Percentiles rank a stretch among this genome's conserved stretches.
Conservation (phyloP, 2,113 vertebrate genomes). For the Galbula dea region DNA sequence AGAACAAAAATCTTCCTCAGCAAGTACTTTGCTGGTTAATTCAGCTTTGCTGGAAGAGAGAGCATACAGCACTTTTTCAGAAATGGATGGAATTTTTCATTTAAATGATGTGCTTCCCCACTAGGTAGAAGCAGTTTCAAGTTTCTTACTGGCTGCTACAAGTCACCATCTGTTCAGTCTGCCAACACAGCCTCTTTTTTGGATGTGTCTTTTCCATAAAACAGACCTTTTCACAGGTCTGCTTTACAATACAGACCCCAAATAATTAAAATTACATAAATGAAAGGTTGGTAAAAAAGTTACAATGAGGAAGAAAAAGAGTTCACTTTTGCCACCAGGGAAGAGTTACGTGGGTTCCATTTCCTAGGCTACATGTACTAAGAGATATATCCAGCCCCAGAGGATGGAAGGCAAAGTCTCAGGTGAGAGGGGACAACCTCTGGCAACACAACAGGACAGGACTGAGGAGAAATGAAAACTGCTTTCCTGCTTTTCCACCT, state of each 20-base stretch:
- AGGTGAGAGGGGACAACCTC: background rate
- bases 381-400: background rate
- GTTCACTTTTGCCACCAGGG: background rate
- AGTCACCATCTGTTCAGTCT: background rate
- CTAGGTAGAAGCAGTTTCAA: background rate
- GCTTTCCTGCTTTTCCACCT: background rate
- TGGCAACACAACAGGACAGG: background rate
- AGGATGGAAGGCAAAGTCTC: background rate
- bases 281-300: background rate
- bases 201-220: background rate
- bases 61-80: background rate
- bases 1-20: background rate
- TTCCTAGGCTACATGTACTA: background rate
- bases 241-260: background rate
- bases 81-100: background rate
- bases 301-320: background rate
- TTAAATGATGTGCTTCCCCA: background rate
- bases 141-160: background rate
- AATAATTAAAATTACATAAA: background rate
- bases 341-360: background rate
- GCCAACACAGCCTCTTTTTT: background rate
- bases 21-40: background rate
- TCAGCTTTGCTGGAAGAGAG: background rate
- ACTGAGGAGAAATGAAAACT: background rate
- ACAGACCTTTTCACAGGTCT: background rate